These are phyloP conservation scores for Tor tambroides DNA, from an alignment of 2,113 vertebrate genomes.

Conservation along the genomic window DNA sequence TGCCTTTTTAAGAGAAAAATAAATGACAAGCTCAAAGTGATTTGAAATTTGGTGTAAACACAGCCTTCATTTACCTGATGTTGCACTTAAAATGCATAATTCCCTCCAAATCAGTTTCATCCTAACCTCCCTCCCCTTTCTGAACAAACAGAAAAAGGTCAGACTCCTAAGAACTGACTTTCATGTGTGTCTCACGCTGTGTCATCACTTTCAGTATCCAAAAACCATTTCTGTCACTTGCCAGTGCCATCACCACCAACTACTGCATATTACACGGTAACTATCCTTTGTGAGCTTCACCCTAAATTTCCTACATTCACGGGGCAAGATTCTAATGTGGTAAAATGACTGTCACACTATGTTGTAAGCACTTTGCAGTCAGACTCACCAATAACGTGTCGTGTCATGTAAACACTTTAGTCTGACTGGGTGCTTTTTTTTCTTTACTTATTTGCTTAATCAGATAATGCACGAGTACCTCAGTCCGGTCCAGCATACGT, in stretches of 20 bases:
- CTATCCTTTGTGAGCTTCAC: constrained; percentile 51
- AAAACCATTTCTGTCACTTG: constrained; percentile 75
- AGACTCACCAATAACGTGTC: no score
- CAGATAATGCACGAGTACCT: neutral
- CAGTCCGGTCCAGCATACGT: neutral
- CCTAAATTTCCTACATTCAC: constrained; percentile 10
- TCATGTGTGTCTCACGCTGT: constrained; percentile 75
- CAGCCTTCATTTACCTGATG: neutral
- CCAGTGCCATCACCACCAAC: constrained; percentile 57
- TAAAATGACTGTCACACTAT: no score
- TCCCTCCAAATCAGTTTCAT: constrained; percentile 71
- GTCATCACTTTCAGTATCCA: constrained; percentile 79
- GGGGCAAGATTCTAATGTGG: no score
- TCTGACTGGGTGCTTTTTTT: no score
- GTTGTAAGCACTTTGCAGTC: no score
- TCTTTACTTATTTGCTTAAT: neutral
- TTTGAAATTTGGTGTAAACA: neutral
- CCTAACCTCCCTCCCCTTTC: constrained; percentile 51
- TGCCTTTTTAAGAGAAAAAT: neutral
- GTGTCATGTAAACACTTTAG: no score
- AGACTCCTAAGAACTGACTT: constrained; percentile 80
- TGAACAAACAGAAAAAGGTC: constrained; percentile 79
- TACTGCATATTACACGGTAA: neutral
- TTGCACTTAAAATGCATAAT: constrained; percentile 71
- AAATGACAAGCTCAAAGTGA: neutral